These are phyloP conservation scores for Steatornis caripensis DNA, from an alignment of 2,113 vertebrate genomes.

Conservation along the genomic window DNA sequence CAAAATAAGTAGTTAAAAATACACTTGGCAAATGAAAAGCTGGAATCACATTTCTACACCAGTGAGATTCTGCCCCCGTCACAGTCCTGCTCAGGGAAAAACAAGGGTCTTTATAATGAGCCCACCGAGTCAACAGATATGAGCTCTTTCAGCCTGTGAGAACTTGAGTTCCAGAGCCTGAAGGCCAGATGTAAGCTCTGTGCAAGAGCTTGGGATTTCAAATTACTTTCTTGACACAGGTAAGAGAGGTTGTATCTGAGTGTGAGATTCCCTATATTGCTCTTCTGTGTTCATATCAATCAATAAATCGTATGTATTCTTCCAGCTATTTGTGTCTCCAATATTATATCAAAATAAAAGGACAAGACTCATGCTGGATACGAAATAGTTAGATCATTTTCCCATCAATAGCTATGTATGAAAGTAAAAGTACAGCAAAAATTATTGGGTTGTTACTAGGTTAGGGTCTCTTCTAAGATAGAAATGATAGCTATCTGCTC, in stretches of 20 bases:
- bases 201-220: not conserved
- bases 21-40: constrained; percentile 31
- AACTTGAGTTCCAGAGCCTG: not conserved
- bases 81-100: not conserved
- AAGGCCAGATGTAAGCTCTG: not conserved
- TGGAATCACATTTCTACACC: not conserved
- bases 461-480: not conserved
- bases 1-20: constrained; percentile 47
- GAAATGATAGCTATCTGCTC: not conserved
- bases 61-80: not conserved
- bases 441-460: not conserved
- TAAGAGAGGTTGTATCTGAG: not conserved
- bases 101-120: not conserved
- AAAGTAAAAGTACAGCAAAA: not conserved
- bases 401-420: not conserved
- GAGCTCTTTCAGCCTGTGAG: not conserved
- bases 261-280: not conserved
- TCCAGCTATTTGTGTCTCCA: not conserved
- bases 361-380: not conserved
- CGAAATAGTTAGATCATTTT: not conserved
- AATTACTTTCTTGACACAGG: not conserved
- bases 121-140: not conserved
- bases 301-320: not conserved
- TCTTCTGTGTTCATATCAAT: not conserved
- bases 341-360: not conserved